Evolutionary conservation across 2,113 vertebrate species (phyloP).

Genomic region (Pangasianodon hypophthalmus): DNA sequence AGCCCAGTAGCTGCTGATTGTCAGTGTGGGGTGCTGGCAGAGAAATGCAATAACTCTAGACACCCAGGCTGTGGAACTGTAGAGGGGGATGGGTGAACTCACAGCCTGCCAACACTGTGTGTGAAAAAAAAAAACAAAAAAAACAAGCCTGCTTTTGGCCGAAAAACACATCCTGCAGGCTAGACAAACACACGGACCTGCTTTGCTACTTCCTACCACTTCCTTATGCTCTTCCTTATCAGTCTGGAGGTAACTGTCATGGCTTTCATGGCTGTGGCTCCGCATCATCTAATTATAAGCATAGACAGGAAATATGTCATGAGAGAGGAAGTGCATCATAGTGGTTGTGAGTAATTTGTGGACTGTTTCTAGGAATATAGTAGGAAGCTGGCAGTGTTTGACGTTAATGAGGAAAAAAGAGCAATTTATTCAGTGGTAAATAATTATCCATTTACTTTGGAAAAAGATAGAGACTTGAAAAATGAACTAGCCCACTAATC

Average conservation of each 20-base stretch:
- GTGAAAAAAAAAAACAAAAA: conserved; percentile 13
- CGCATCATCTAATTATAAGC: conserved; percentile 39
- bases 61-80: conserved; percentile 43
- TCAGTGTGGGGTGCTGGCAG: conserved; percentile 57
- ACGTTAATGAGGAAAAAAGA: conserved; percentile 1
- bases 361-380: conserved; percentile 12
- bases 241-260: conserved; percentile 33
- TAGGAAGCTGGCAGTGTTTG: neutral
- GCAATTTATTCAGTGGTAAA: conserved; percentile 30
- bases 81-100: conserved; percentile 50
- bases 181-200: conserved; percentile 32
- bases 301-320: conserved; percentile 43
- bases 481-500: neutral
- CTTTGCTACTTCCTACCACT: conserved; percentile 20
- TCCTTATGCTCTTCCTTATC: conserved; percentile 28
- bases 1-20: conserved; percentile 57
- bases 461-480: neutral
- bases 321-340: conserved; percentile 38
- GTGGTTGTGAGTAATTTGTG: conserved; percentile 24
- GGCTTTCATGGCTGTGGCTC: conserved; percentile 16
- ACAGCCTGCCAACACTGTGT: conserved; percentile 46
- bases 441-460: conserved; percentile 20
- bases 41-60: conserved; percentile 54
- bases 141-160: conserved; percentile 25
- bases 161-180: conserved; percentile 42